Conservation (phyloP, 1,140 invertebrate species). For the Drosophila suzukii region DNA sequence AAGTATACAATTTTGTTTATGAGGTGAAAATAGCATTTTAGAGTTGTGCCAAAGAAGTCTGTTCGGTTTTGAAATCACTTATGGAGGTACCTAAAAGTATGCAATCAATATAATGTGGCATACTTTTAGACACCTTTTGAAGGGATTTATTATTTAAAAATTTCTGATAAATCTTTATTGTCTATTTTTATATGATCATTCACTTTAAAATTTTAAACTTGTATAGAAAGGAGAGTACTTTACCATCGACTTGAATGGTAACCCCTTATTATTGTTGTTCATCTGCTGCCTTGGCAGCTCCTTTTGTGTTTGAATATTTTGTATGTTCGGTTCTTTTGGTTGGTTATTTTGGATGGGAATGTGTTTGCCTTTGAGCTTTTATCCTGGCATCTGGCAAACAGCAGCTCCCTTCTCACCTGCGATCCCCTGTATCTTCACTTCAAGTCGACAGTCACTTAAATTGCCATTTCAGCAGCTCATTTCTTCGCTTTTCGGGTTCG, state of each 20-base stretch:
- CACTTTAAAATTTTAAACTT: neutral
- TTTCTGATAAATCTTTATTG: no score
- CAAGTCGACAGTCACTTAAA: conserved; percentile 75
- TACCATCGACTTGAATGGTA: neutral
- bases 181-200: no score
- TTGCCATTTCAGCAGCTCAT: conserved; percentile 81
- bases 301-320: conserved; percentile 41
- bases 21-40: no score
- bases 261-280: conserved; percentile 12
- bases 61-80: no score
- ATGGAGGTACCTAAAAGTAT: no score
- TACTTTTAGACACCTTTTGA: neutral
- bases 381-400: conserved; percentile 72
- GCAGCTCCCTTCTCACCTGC: neutral
- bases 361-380: conserved; percentile 64
- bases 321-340: conserved; percentile 26
- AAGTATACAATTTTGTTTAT: neutral
- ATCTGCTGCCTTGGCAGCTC: conserved; percentile 21
- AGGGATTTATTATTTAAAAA: no score
- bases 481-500: conserved; percentile 42
- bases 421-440: conserved; percentile 24
- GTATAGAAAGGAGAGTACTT: neutral
- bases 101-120: no score
- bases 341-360: conserved; percentile 31
- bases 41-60: no score